A percentile compares a stretch with the other conserved stretches of the same genome.
Evolutionary conservation across 2,797 vertebrate species (phyloP).

Genomic region (Liasis olivaceus): DNA sequence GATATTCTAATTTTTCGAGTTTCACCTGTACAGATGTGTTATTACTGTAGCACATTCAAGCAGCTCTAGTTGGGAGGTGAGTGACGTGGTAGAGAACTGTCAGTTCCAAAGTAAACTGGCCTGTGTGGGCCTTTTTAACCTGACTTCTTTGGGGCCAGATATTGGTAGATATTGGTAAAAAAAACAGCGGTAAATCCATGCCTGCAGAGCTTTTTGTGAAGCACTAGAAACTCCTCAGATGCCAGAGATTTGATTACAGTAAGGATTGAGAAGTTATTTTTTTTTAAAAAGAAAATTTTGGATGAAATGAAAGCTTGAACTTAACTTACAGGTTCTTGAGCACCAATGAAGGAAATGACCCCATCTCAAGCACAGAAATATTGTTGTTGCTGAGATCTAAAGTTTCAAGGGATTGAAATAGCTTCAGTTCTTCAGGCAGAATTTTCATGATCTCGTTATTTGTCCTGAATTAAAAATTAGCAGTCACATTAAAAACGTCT

Average conservation of each 20-base stretch:
- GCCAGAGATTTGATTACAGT: not conserved
- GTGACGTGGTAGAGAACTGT: not conserved
- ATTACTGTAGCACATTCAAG: not conserved
- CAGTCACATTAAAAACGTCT: not conserved
- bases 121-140: not conserved
- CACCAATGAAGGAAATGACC: conserved; percentile 83
- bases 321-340: conserved; percentile 91
- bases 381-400: conserved; percentile 94
- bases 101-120: not conserved
- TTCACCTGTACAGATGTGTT: not conserved
- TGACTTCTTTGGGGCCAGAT: not conserved
- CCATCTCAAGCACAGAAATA: conserved; percentile 82
- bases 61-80: not conserved
- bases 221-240: not conserved
- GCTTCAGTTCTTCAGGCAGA: conserved; percentile 79
- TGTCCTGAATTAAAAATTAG: conserved; percentile 81
- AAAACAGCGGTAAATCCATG: not conserved
- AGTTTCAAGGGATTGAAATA: conserved; percentile 85
- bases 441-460: conserved; percentile 88
- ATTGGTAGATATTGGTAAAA: not conserved
- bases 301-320: not conserved
- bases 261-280: not conserved
- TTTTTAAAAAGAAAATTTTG: not conserved
- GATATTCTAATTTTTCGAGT: too few species aligned
- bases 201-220: not conserved